A percentile compares a stretch with the other conserved stretches of the same genome.
phyloP scores from a whole-genome alignment of 2,113 vertebrate genomes.

The Dicrurus megarhynchus region DNA sequence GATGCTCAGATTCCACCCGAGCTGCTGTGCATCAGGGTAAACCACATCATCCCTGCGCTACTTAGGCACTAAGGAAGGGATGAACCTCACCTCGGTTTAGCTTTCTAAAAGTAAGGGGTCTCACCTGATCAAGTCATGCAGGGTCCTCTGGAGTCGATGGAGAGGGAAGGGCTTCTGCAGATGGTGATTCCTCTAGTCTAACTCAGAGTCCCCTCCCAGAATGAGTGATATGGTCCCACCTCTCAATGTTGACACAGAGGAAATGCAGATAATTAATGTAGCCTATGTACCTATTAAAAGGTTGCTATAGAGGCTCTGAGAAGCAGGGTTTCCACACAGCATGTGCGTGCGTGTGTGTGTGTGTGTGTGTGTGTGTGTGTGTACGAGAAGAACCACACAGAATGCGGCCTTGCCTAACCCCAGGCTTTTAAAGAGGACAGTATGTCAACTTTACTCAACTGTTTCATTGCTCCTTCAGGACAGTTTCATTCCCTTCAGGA shows the following conservation, averaged over 20 bases:
- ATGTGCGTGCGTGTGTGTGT: neutral
- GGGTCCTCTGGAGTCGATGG: neutral
- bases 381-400: neutral
- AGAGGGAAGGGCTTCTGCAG: neutral
- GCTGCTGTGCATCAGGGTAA: neutral
- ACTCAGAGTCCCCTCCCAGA: neutral
- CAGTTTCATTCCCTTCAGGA: neutral
- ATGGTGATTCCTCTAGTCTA: neutral
- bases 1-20: neutral
- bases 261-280: neutral
- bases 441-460: neutral
- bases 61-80: neutral
- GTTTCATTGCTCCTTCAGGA: neutral
- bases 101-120: neutral
- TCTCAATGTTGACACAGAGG: neutral
- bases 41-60: neutral
- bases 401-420: neutral
- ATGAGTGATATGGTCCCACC: fast-evolving
- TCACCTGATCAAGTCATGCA: neutral
- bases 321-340: neutral
- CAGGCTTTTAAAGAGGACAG: neutral
- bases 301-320: neutral
- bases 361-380: fast-evolving
- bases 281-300: neutral
- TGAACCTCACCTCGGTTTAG: neutral